phyloP scores from a whole-genome alignment of 2,113 vertebrate genomes.

The Tachysurus fulvidraco region DNA sequence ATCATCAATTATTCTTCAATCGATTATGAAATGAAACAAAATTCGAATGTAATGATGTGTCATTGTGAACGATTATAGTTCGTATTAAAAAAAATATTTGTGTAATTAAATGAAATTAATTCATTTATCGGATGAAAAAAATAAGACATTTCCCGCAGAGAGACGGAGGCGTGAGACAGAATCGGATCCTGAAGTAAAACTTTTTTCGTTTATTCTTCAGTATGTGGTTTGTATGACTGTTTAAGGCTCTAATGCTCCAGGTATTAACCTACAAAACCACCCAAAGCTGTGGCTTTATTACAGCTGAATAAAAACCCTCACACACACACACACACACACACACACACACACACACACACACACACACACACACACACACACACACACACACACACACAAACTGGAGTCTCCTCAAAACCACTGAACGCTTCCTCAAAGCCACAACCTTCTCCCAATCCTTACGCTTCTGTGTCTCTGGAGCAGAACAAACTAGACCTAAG shows the following conservation, averaged over 20 bases:
- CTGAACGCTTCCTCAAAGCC: background rate
- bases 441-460: background rate
- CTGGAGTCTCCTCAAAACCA: background rate
- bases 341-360: no score
- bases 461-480: background rate
- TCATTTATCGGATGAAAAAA: background rate
- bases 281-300: slow-evolving; percentile 7
- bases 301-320: background rate
- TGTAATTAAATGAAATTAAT: no score
- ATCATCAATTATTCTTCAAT: background rate
- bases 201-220: background rate
- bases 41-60: background rate
- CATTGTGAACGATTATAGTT: background rate
- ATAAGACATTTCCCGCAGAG: background rate
- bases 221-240: slow-evolving; percentile 30
- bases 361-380: no score
- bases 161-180: background rate
- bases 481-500: background rate
- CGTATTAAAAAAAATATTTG: background rate
- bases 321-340: background rate
- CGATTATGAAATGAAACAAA: background rate
- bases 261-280: slow-evolving; percentile 2
- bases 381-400: background rate
- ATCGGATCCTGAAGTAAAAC: background rate
- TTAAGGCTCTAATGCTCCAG: background rate